These are phyloP conservation scores for Sebastes nivosus DNA, from an alignment of 2,797 vertebrate genomes.

Conservation along the genomic window DNA sequence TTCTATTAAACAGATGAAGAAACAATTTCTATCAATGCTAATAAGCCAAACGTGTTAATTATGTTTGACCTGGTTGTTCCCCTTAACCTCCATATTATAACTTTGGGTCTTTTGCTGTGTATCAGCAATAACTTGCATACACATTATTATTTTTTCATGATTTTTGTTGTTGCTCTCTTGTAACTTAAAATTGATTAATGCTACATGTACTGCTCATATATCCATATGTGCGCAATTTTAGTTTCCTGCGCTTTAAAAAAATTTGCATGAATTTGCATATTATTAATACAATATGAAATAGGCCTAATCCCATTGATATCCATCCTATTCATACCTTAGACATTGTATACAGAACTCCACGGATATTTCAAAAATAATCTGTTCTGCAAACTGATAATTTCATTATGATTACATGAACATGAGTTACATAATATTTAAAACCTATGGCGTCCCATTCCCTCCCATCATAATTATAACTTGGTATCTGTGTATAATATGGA, in stretches of 20 bases:
- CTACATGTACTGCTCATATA: no score
- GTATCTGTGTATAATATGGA: background rate
- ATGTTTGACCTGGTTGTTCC: no score
- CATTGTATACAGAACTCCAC: background rate
- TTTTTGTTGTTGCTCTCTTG: no score
- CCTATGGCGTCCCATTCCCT: background rate
- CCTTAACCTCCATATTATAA: no score
- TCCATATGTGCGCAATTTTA: no score
- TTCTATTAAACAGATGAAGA: background rate
- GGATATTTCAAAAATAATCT: background rate
- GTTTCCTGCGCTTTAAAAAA: rapidly evolving
- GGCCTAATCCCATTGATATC: background rate
- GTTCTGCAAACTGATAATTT: background rate
- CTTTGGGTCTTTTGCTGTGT: no score
- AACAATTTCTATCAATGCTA: background rate
- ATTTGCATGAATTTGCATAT: no score
- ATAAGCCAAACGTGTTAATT: background rate
- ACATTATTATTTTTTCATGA: no score
- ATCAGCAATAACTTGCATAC: no score
- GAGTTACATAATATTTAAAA: background rate
- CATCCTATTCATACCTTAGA: background rate
- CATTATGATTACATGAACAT: background rate
- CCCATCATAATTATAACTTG: background rate
- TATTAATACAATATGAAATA: no score
- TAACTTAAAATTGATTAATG: no score